Percentiles rank a stretch among this genome's conserved stretches.
These are phyloP conservation scores for Anguilla marmorata DNA, from an alignment of 2,797 vertebrate genomes.

Conservation along the genomic window DNA sequence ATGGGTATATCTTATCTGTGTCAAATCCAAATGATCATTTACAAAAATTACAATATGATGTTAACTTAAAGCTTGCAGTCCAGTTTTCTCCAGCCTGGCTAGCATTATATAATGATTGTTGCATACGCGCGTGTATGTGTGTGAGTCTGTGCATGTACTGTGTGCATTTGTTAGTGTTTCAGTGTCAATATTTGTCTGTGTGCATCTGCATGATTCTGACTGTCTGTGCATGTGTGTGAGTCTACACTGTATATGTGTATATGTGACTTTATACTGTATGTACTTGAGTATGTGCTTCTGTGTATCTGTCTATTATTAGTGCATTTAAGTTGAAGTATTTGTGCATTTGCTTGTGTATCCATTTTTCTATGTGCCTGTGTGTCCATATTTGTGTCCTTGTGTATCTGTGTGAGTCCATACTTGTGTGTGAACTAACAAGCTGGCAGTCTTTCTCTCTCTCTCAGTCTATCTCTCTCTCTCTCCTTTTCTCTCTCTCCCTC, in stretches of 20 bases:
- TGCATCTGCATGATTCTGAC: not conserved
- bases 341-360: too few species aligned
- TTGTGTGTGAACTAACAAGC: not conserved
- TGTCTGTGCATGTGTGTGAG: conserved; percentile 9
- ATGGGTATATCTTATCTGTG: not conserved
- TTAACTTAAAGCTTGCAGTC: not conserved
- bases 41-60: not conserved
- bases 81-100: not conserved
- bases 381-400: not conserved
- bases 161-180: not conserved
- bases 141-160: not conserved
- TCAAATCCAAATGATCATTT: not conserved
- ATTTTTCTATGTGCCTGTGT: too few species aligned
- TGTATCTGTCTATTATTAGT: too few species aligned
- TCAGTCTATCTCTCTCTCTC: not conserved
- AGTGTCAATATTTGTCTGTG: not conserved
- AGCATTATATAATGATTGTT: not conserved
- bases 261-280: not conserved
- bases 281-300: not conserved
- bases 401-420: not conserved
- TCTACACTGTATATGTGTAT: not conserved
- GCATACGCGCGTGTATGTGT: not conserved
- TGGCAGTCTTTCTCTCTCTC: not conserved
- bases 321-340: too few species aligned
- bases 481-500: not conserved